phyloP scores from a whole-genome alignment of 2,797 vertebrate genomes.

The Ficedula albicollis region DNA sequence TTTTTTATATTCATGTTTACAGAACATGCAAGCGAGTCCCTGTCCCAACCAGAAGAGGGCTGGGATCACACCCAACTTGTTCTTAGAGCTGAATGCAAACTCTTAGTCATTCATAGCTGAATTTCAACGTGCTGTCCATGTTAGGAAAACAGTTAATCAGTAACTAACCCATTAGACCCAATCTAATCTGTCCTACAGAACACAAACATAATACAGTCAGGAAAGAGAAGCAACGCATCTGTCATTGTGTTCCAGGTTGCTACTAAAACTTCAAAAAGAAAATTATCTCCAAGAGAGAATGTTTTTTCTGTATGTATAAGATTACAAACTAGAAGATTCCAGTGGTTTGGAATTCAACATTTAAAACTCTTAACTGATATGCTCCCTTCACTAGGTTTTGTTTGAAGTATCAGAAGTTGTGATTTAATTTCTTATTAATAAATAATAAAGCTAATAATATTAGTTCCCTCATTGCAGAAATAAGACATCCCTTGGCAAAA shows the following conservation, averaged over 20 bases:
- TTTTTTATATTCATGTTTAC: neutral
- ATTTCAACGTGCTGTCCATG: neutral
- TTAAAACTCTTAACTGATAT: neutral
- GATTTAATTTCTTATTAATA: neutral
- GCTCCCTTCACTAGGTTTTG: neutral
- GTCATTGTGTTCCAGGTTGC: neutral
- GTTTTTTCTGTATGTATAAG: neutral
- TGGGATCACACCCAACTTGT: neutral
- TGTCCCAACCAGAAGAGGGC: neutral
- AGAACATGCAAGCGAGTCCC: neutral
- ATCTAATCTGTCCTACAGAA: neutral
- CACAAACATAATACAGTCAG: neutral
- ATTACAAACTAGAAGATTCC: neutral
- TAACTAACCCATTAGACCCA: neutral
- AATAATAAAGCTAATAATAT: neutral
- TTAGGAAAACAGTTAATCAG: slow-evolving; percentile 8
- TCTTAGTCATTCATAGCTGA: neutral
- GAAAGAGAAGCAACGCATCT: neutral
- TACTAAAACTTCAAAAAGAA: neutral
- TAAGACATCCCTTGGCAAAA: neutral
- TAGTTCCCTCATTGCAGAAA: neutral
- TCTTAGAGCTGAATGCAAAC: neutral
- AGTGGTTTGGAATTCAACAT: neutral
- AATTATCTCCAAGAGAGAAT: neutral
- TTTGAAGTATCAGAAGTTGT: neutral